Conservation (phyloP, 1,140 invertebrate genomes). For the Drosophila punjabiensis region DNA sequence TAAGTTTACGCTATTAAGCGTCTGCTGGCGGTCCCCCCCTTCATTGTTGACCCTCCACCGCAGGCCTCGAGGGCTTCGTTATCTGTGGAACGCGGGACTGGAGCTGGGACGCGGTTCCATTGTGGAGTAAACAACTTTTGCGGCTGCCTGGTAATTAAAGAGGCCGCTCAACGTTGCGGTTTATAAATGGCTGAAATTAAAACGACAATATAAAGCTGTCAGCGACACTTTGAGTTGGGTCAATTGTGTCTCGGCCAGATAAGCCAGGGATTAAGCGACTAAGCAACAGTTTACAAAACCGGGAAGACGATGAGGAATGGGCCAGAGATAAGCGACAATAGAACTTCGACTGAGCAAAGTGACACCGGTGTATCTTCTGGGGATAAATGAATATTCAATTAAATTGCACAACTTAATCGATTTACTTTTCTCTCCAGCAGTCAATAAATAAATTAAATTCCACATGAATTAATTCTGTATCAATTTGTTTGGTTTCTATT, state of each 20-base stretch:
- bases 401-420: conserved; percentile 13
- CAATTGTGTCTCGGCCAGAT: conserved; percentile 43
- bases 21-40: conserved; percentile 56
- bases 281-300: conserved; percentile 48
- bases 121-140: conserved; percentile 59
- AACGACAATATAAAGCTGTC: conserved; percentile 80
- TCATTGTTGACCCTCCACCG: conserved; percentile 54
- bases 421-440: conserved; percentile 6
- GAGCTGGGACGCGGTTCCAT: conserved; percentile 24
- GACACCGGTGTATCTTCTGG: not conserved
- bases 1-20: conserved; percentile 76
- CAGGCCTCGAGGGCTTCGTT: conserved; percentile 47
- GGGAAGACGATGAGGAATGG: conserved; percentile 23
- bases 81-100: conserved; percentile 62
- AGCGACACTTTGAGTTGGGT: conserved; percentile 74
- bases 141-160: conserved; percentile 72
- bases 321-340: conserved; percentile 5
- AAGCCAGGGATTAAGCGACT: conserved; percentile 48
- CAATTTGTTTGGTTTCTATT: not conserved
- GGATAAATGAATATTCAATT: conserved; percentile 42
- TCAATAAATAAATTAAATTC: conserved; percentile 9
- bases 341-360: not conserved
- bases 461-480: not conserved
- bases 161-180: conserved; percentile 63
- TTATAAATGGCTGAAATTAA: conserved; percentile 78